A percentile compares a stretch with the other conserved stretches of the same genome.
Conservation (phyloP, 2,113 vertebrate genomes). For the Pitta sordida region DNA sequence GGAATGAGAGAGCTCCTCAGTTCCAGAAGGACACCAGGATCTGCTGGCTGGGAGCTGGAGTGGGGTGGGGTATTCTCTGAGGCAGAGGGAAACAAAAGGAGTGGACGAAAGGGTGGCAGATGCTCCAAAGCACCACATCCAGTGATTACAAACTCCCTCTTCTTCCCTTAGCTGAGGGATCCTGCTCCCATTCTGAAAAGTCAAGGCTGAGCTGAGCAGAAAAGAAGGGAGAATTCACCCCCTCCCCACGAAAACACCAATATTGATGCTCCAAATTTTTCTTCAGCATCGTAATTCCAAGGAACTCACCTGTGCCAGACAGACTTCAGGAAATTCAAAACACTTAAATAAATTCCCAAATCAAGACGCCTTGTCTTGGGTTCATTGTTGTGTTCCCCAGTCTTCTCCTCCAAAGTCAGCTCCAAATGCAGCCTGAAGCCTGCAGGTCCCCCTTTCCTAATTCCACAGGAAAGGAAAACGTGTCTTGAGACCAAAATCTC, state of each 20-base stretch:
- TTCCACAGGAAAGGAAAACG: not conserved
- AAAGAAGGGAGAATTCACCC: not conserved
- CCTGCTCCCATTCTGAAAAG: not conserved
- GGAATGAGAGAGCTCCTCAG: not conserved
- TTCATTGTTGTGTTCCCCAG: accelerated
- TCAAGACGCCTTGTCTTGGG: not conserved
- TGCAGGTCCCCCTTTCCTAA: not conserved
- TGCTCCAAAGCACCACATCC: not conserved
- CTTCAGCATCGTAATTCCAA: not conserved
- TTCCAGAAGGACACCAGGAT: not conserved
- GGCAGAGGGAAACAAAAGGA: not conserved
- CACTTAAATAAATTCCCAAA: not conserved
- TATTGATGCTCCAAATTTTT: not conserved
- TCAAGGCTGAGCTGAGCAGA: not conserved
- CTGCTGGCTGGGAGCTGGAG: not conserved
- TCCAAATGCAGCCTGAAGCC: not conserved
- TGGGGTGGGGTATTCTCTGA: not conserved
- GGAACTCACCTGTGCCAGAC: not conserved
- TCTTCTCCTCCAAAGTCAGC: not conserved
- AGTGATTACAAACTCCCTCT: not conserved
- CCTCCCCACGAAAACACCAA: not conserved
- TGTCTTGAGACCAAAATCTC: not conserved
- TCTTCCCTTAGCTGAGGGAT: not conserved
- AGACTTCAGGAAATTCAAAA: not conserved
- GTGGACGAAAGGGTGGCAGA: not conserved